phyloP scores from a whole-genome alignment of 2,888 invertebrate species.

The Allygus modestus region DNA sequence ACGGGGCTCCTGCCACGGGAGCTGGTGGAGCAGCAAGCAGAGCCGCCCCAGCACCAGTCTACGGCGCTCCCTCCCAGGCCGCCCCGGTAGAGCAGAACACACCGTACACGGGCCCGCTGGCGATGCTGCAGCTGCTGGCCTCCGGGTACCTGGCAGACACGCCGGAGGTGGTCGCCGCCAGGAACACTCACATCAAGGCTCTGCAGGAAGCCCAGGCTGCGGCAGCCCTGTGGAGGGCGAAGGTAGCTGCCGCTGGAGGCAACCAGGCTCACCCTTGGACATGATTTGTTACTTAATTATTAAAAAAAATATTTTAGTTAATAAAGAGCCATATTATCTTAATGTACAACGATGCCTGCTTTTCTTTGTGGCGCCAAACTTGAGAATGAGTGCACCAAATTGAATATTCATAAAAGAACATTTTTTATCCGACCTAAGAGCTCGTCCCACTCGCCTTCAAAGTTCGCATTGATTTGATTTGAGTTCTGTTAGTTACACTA shows the following conservation, averaged over 20 bases:
- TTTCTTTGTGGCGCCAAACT: too few species aligned
- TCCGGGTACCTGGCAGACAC: constrained; percentile 21
- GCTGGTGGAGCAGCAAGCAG: too few species aligned
- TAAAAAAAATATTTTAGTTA: not conserved
- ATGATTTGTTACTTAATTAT: not conserved
- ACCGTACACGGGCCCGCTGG: constrained; percentile 16
- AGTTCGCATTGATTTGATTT: too few species aligned
- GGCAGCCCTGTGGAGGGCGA: not conserved
- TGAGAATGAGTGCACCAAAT: too few species aligned
- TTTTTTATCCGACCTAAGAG: too few species aligned
- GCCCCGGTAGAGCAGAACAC: not conserved
- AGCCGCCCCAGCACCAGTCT: not conserved
- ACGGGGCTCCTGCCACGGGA: constrained; percentile 1
- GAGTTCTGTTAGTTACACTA: too few species aligned
- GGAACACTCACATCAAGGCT: constrained; percentile 11
- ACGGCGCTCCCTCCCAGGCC: not conserved
- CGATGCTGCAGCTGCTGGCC: constrained; percentile 6
- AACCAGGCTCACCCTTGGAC: not conserved
- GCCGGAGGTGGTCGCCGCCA: constrained; percentile 14
- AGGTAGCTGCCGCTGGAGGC: not conserved
- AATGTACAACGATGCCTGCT: too few species aligned
- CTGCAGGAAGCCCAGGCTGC: constrained; percentile 22
- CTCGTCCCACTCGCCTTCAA: too few species aligned
- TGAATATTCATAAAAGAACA: too few species aligned
- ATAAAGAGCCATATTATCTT: not conserved